These are phyloP conservation scores for Lophotis ruficrista DNA, from an alignment of 2,113 vertebrate genomes.

Conservation along the genomic window DNA sequence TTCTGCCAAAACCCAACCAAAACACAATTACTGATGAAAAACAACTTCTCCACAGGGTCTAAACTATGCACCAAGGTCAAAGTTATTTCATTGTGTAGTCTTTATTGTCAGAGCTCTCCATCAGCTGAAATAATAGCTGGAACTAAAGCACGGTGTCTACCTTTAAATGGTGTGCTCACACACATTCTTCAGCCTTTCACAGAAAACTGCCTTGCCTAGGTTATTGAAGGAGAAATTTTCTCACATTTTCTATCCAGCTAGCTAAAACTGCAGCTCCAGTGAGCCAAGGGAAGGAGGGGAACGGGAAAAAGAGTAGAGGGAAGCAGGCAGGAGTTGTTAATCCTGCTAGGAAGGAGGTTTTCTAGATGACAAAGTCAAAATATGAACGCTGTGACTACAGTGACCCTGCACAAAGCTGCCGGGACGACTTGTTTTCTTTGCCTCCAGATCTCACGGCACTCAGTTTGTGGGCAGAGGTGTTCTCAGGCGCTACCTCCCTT, in stretches of 20 bases:
- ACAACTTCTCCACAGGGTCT: background rate
- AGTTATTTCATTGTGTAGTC: background rate
- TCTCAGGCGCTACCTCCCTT: background rate
- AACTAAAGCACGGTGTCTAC: background rate
- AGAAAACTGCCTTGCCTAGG: background rate
- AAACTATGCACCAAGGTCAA: background rate
- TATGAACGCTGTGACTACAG: fast-evolving
- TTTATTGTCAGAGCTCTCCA: background rate
- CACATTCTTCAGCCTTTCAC: background rate
- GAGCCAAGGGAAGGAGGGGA: background rate
- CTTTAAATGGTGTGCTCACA: background rate
- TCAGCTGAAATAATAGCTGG: background rate
- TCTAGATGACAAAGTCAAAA: background rate
- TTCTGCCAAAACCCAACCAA: background rate
- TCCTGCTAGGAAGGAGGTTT: background rate
- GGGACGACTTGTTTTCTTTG: fast-evolving
- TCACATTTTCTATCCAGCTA: background rate
- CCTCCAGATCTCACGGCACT: background rate
- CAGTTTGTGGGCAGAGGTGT: fast-evolving
- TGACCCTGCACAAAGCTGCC: background rate
- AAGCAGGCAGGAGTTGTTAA: background rate
- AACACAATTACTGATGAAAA: background rate
- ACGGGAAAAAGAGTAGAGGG: background rate
- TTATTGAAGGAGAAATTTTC: background rate
- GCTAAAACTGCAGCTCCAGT: background rate